Evolutionary conservation across 1,140 invertebrate genomes (phyloP).

Genomic region (Diachasmimorpha longicaudata): DNA sequence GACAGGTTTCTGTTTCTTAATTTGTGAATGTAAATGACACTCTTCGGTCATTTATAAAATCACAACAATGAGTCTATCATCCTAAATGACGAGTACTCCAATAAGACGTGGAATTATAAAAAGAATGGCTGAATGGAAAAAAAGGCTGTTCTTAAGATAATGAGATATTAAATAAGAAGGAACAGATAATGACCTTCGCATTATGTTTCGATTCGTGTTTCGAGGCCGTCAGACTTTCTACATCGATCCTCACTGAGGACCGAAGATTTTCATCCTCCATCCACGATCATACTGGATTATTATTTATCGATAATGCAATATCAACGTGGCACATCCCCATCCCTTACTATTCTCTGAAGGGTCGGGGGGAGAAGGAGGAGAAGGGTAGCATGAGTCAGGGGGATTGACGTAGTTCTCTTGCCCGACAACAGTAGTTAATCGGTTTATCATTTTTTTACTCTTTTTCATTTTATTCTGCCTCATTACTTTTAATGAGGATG

Average conservation of each 20-base stretch:
- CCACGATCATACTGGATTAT: not conserved
- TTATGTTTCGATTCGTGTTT: not conserved
- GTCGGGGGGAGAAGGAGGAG: too few relatives aligned
- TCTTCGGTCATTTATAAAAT: too few relatives aligned
- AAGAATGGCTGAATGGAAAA: not conserved
- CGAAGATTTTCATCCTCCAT: not conserved
- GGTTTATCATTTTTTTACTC: not conserved
- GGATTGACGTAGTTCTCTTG: not conserved
- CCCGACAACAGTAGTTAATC: not conserved
- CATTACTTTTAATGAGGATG: constrained; percentile 3
- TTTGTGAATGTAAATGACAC: too few relatives aligned
- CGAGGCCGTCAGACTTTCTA: not conserved
- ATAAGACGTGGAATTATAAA: too few relatives aligned
- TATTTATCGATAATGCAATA: constrained; percentile 5
- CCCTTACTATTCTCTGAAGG: not conserved
- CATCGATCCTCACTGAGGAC: not conserved
- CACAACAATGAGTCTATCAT: too few relatives aligned
- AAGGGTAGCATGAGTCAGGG: not conserved
- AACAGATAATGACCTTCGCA: not conserved
- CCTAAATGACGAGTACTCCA: too few relatives aligned
- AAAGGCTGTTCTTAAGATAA: not conserved
- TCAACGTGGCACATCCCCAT: not conserved
- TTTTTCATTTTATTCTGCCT: constrained; percentile 2
- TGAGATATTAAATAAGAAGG: not conserved
- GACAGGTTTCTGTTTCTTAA: too few relatives aligned